phyloP scores from a whole-genome alignment of 2,888 invertebrate species.

The Herminia tarsipennalis region DNA sequence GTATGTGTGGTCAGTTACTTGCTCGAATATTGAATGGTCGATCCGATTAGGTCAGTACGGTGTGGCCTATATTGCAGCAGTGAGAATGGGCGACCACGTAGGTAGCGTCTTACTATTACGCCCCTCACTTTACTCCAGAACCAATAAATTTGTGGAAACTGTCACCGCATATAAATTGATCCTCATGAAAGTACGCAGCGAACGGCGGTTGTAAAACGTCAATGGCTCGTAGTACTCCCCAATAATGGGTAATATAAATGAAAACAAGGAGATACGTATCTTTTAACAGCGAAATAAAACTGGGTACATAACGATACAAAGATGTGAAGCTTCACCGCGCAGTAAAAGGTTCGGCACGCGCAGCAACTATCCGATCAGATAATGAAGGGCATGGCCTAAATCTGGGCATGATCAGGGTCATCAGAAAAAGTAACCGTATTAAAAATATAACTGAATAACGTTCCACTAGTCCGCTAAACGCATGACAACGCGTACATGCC shows the following conservation, averaged over 20 bases:
- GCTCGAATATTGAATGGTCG: constrained; percentile 69
- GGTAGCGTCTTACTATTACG: constrained; percentile 34
- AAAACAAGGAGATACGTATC: no score
- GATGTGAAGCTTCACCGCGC: background rate
- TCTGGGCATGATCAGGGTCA: constrained; percentile 64
- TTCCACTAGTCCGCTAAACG: constrained; percentile 77
- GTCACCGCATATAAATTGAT: background rate
- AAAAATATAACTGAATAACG: constrained; percentile 80
- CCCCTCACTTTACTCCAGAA: no score
- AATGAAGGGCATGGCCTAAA: constrained; percentile 67
- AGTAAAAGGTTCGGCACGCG: background rate
- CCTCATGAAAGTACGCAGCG: no score
- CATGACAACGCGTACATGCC: constrained; percentile 61
- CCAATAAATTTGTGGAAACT: no score
- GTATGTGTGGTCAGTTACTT: constrained; percentile 81
- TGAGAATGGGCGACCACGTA: constrained; percentile 49
- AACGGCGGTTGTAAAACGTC: no score
- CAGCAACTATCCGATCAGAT: constrained; percentile 51
- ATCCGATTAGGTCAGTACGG: constrained; percentile 69
- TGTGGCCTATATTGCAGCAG: constrained; percentile 54
- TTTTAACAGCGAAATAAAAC: no score
- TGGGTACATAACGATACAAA: background rate
- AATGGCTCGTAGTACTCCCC: no score
- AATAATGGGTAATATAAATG: no score
- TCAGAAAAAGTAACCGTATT: constrained; percentile 79